phyloP scores from a whole-genome alignment of 2,797 vertebrate genomes.

The Streptopelia turtur region DNA sequence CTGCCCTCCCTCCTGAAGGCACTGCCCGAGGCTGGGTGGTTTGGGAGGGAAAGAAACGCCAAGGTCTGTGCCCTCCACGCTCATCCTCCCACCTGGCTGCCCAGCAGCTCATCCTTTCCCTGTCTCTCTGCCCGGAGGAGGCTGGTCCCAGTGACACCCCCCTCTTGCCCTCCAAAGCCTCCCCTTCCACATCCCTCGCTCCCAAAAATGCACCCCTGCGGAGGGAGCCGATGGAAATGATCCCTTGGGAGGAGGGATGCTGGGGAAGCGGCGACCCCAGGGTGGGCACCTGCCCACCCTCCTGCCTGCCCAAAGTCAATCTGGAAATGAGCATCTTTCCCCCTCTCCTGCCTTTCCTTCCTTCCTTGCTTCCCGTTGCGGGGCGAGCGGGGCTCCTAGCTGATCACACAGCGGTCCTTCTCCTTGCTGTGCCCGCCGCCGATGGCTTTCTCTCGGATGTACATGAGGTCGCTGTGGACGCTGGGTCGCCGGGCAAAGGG shows the following conservation, averaged over 20 bases:
- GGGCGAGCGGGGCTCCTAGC: conserved; percentile 74
- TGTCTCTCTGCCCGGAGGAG: background rate
- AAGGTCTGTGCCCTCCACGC: background rate
- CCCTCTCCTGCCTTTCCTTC: conserved; percentile 14
- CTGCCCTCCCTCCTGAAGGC: background rate
- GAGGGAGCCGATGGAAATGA: background rate
- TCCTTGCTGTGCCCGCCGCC: conserved; percentile 87
- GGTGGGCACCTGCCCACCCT: background rate
- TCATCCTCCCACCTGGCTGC: background rate
- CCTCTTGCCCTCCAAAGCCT: background rate
- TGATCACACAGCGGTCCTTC: conserved; percentile 93
- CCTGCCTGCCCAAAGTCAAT: background rate
- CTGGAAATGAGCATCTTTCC: background rate
- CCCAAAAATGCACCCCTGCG: background rate
- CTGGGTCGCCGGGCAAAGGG: conserved; percentile 95
- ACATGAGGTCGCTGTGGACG: conserved; percentile 97
- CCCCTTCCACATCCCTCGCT: background rate
- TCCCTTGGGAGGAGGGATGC: conserved; percentile 22
- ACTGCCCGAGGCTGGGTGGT: background rate
- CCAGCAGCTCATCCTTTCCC: conserved; percentile 1
- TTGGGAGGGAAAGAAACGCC: background rate
- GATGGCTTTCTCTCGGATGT: conserved; percentile 92
- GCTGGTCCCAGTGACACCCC: background rate
- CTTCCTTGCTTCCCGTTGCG: background rate
- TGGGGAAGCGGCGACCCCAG: background rate